Evolutionary conservation across 2,797 vertebrate genomes (phyloP), one percentile per base, ranked within the genome.

Genomic region (Coregonus sp.): DNA sequence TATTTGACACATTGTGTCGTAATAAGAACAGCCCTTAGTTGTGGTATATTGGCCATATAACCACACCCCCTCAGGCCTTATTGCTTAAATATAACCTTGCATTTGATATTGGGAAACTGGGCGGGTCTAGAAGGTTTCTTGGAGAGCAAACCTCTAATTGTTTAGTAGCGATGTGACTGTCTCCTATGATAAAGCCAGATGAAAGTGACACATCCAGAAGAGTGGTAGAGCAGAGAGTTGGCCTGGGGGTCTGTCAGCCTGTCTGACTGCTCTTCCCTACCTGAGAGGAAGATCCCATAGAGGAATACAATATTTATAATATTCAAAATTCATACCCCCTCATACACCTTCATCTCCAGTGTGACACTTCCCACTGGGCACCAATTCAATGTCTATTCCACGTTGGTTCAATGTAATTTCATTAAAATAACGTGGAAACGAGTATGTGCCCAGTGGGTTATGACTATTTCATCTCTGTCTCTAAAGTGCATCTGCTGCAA

Each of bases 281-380:
- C 59, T 63, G 25, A 29, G 63, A 31, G 61, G 11, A 63, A 63
- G 18, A 12, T 63, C 68, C 18, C 7, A 12, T 37, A 12, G 68
- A 70, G 14, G n/a, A n/a, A 70, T 50, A 20, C 37, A 47, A 69
- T 40, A 50, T 70, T 70, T 37, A 70, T 40, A 37, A 68, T n/a
- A 33, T 20, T 18, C 25, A 31, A 29, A 5, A 50, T 50, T 50
- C 47, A 50, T 50, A 59, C 54, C 9, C 25, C 25, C 7, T 20
- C 65, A 29, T 33, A 25, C 29, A 14, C 65, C 65, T 12, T 31
- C 14, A 15, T 59, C 15, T 59, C 56, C n/a, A n/a, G 56, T 18
- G 18, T 18, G 18, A 59, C 40, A 47, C 40, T 47, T 47, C 40
- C 40, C 40, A 47, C 40, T 47, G n/a, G 56, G 40, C 40, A 47